These are phyloP conservation scores for Rapana venosa DNA, from an alignment of 2,888 invertebrate species.

Conservation along the genomic window DNA sequence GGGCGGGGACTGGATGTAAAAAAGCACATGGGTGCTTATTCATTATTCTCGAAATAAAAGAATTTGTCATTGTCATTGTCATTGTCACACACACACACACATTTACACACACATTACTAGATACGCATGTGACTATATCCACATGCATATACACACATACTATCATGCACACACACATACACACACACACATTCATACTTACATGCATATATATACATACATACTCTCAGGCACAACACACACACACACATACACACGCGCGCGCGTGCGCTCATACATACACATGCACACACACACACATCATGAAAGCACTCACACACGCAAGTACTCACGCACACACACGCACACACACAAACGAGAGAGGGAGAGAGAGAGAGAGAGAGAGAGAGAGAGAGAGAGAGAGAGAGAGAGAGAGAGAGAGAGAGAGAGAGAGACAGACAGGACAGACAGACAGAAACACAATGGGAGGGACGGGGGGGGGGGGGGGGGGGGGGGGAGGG, in stretches of 20 bases:
- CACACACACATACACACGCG: neutral
- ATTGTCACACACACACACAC: no score
- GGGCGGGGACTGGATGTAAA: no score
- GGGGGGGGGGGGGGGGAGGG: no score
- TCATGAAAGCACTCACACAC: neutral
- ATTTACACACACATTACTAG: no score
- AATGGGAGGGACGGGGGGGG: no score
- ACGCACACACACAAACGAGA: neutral
- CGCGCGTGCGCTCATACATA: neutral
- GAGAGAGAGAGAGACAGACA: no score
- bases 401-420: neutral
- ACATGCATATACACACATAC: no score
- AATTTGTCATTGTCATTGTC: no score
- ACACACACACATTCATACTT: neutral
- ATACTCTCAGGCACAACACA: slow-evolving; percentile 7
- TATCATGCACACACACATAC: neutral
- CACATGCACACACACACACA: slow-evolving; percentile 13
- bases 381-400: neutral
- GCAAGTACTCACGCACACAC: neutral
- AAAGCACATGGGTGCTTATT: no score
- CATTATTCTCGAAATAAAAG: no score
- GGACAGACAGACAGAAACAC: no score
- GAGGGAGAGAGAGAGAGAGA: neutral
- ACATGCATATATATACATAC: slow-evolving; percentile 11
- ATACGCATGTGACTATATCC: no score